Evolutionary conservation across 2,797 vertebrate genomes (phyloP).

Genomic region (Masticophis lateralis): DNA sequence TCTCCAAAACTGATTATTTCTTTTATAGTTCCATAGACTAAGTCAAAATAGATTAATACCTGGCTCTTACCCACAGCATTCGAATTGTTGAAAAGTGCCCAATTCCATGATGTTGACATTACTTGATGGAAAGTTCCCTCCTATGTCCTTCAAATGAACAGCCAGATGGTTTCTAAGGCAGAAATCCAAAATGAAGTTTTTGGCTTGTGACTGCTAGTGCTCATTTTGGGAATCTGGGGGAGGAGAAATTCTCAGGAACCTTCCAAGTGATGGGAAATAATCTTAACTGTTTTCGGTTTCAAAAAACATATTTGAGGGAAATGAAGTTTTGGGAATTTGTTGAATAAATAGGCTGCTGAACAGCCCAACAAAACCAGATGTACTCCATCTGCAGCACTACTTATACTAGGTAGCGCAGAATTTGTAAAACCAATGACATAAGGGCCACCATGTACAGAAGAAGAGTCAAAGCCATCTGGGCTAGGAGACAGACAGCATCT

Average conservation of each 20-base stretch:
- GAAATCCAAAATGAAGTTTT: background rate
- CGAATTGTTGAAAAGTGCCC: background rate
- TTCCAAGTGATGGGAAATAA: background rate
- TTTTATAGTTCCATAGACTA: background rate
- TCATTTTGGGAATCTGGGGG: background rate
- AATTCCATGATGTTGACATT: background rate
- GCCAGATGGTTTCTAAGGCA: background rate
- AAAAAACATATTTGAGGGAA: slow-evolving; percentile 23
- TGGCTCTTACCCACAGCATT: background rate
- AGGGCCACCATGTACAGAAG: slow-evolving; percentile 56
- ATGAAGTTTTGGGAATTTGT: background rate
- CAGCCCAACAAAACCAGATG: slow-evolving; percentile 47
- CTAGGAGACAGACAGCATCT: slow-evolving; percentile 19
- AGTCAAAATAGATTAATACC: background rate
- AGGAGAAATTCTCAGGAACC: background rate
- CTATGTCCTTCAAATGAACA: background rate
- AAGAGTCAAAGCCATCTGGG: slow-evolving; percentile 55
- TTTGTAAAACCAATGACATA: slow-evolving; percentile 49
- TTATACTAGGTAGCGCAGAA: slow-evolving; percentile 39
- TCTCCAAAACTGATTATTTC: background rate
- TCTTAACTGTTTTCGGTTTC: background rate
- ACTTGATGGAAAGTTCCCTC: background rate
- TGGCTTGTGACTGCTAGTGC: background rate
- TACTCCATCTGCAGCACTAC: slow-evolving; percentile 32
- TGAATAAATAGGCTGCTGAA: background rate